Base-by-base conservation (phyloP, 1,140 invertebrate genomes). In the Micrasema minimum region DNA sequence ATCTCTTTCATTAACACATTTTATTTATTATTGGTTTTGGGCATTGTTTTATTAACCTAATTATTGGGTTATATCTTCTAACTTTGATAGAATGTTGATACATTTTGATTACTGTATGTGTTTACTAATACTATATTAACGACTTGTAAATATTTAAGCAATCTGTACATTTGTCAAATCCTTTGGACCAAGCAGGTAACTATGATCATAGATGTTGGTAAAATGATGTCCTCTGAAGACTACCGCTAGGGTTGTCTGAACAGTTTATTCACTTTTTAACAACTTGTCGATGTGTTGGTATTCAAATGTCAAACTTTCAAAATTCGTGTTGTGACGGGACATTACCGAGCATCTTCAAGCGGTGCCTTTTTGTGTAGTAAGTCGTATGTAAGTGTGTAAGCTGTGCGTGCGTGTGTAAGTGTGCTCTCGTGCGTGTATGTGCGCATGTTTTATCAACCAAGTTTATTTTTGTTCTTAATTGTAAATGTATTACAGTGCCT, bases 401-500 rank as follows among this genome's bases (percentile, higher is more conserved):
- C 23, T 43, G 57, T 22, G 16, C 83, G 81, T 82, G 81, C 82
- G 81, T 82, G 80, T 82, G 78, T 82, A 75, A 72, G 75, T 80
- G 82, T 84, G 82, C 79, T 76, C 80, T 81, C 82, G 82, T 82
- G 81, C 82, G 81, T 82, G 82, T 83, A 81, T 81, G 81, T 83
- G 77, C 75, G 81, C 81, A 82, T 82, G 73, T 68, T 71, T 76
- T 81, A 81, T 79, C 46, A 79, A 75, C 72, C 66, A 35, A 10
- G 37, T 23, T 18, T 62, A 31, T 41, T 78, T 78, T 82, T 48
- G 11, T 20, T 43, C 61, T 65, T 18, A 83, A 81, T 78, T 81
- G 81, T 80, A 71, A 75, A 75, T 78, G 64, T 65, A 77, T 86
- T 88, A 83, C 89, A 99, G 97, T 99, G 85, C 97, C 97, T 72